Evolutionary conservation across 2,113 vertebrate genomes (phyloP).

Genomic region (Panurus biarmicus): DNA sequence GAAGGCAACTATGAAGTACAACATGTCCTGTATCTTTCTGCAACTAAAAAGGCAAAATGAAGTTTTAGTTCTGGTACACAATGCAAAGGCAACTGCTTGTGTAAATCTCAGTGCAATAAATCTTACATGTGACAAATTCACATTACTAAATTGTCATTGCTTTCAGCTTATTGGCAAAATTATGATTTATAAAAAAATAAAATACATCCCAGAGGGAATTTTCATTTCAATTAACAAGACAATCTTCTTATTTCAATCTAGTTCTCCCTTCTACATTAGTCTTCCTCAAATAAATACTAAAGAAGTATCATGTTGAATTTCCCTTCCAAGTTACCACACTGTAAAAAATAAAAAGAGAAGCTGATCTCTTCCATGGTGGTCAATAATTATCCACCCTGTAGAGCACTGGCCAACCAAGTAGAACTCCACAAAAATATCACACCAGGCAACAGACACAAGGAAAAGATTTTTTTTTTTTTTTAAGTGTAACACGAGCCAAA

Average conservation of each 20-base stretch:
- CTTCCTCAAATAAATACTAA: not conserved
- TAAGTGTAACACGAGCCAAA: fast-evolving
- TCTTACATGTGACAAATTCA: not conserved
- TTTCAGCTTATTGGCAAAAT: not conserved
- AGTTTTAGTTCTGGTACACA: not conserved
- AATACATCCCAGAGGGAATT: not conserved
- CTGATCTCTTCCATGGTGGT: not conserved
- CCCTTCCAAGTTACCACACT: not conserved
- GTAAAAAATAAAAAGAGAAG: not conserved
- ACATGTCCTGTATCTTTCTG: not conserved
- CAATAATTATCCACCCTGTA: not conserved
- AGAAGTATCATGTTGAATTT: not conserved
- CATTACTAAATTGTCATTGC: not conserved
- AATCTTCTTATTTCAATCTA: not conserved
- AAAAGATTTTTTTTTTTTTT: not conserved
- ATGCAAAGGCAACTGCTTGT: not conserved
- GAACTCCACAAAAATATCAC: not conserved
- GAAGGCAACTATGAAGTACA: not conserved
- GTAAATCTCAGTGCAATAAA: not conserved
- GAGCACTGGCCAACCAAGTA: not conserved
- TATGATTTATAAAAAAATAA: not conserved
- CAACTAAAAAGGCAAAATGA: not conserved
- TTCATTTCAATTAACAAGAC: not conserved
- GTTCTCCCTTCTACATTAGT: not conserved
- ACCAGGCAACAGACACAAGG: not conserved